Conservation (phyloP, 1,140 invertebrate genomes). For the Vanessa tameamea region DNA sequence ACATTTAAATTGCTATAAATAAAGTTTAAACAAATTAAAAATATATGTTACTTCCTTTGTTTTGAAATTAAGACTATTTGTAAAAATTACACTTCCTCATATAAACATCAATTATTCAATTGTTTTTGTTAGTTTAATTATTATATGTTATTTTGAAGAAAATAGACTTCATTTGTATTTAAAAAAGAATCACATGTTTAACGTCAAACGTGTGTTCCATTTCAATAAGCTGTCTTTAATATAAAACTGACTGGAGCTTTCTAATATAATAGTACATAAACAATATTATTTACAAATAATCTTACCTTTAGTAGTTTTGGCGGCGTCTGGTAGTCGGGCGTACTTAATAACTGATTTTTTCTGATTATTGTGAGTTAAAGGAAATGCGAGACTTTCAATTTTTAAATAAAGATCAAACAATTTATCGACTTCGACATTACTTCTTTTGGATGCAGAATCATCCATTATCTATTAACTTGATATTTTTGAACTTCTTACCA, state of each 20-base stretch:
- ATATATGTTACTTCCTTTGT: no score
- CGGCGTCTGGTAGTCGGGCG: conserved; percentile 62
- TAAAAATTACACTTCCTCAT: no score
- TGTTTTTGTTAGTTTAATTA: no score
- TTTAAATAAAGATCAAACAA: conserved; percentile 52
- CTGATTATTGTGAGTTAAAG: conserved; percentile 40
- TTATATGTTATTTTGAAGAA: no score
- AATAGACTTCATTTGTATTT: no score
- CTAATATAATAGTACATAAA: not conserved
- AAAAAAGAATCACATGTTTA: no score
- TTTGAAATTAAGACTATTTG: no score
- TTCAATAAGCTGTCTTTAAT: no score
- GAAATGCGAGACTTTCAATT: conserved; percentile 49
- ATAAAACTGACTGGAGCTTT: no score
- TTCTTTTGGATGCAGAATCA: conserved; percentile 58
- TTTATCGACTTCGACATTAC: conserved; percentile 49
- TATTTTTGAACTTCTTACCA: not conserved
- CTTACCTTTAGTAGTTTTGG: conserved; percentile 58
- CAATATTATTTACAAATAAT: conserved; percentile 9
- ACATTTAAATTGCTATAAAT: not conserved
- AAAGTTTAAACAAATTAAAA: no score
- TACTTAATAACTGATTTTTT: conserved; percentile 66
- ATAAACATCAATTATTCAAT: no score
- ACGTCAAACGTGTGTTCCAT: no score
- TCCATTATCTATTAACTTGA: conserved; percentile 52